Evolutionary conservation across 2,888 invertebrate species (phyloP).

Genomic region (Pterobdella sp.): DNA sequence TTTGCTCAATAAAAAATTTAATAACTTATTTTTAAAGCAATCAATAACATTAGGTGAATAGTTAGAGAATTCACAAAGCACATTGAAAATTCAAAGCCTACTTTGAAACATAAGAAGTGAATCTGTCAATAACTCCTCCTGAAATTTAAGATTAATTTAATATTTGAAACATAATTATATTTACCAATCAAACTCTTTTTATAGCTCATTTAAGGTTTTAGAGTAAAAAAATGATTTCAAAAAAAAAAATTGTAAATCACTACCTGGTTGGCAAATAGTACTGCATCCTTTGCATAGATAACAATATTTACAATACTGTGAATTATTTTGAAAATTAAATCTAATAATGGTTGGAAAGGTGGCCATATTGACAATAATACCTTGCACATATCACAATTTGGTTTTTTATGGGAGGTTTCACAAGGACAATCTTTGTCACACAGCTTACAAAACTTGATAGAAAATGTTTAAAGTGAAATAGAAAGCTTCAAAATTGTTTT

Average conservation of each 20-base stretch:
- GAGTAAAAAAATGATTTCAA: constrained; percentile 44
- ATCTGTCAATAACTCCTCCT: background rate
- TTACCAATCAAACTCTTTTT: constrained; percentile 40
- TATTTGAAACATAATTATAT: background rate
- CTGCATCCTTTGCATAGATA: constrained; percentile 46
- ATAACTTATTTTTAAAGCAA: no score
- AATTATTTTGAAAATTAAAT: constrained; percentile 10
- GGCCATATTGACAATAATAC: no score
- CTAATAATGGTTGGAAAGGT: background rate
- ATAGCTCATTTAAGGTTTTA: constrained; percentile 43
- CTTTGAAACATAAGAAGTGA: constrained; percentile 7
- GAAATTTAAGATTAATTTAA: no score
- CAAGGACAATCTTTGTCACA: constrained; percentile 49
- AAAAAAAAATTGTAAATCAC: constrained; percentile 6
- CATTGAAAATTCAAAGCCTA: background rate
- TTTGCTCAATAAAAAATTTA: no score
- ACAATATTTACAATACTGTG: constrained; percentile 49
- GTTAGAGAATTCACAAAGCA: background rate
- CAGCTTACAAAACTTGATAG: constrained; percentile 47
- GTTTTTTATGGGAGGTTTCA: constrained; percentile 43
- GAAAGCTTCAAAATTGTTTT: background rate
- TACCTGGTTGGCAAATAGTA: constrained; percentile 45
- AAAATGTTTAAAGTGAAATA: constrained; percentile 11
- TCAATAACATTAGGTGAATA: background rate
- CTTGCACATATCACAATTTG: constrained; percentile 51